Evolutionary conservation across 2,888 invertebrate species (phyloP).

Genomic region (Sisyra terminalis): DNA sequence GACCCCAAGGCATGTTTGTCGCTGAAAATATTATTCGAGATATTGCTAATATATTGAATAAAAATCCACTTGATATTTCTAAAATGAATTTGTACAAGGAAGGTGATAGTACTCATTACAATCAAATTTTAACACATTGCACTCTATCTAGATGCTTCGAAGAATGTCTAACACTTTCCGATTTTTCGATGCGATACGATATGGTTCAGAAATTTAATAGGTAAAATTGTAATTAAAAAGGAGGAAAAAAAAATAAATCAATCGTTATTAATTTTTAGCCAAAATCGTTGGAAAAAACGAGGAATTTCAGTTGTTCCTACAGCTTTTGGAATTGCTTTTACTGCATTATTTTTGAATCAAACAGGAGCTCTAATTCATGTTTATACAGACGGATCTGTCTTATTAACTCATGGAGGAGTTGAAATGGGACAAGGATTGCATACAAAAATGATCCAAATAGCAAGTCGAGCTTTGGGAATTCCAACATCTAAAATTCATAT

Average conservation of each 20-base stretch:
- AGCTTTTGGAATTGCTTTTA: constrained; percentile 73
- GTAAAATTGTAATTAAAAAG: too few species aligned
- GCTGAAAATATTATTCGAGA: constrained; percentile 64
- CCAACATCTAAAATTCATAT: constrained; percentile 60
- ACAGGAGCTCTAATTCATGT: constrained; percentile 74
- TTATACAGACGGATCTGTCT: constrained; percentile 78
- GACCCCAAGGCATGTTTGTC: constrained; percentile 79
- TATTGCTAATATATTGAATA: constrained; percentile 51
- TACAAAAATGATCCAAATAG: constrained; percentile 90
- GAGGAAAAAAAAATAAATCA: too few species aligned
- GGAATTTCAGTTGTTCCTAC: constrained; percentile 70
- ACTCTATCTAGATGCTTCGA: constrained; percentile 60
- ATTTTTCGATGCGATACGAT: constrained; percentile 38
- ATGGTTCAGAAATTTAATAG: constrained; percentile 54
- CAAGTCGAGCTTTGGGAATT: constrained; percentile 54
- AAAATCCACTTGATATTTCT: constrained; percentile 45
- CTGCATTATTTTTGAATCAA: constrained; percentile 61
- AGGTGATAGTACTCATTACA: constrained; percentile 62
- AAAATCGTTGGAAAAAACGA: constrained; percentile 72
- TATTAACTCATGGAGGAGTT: constrained; percentile 80
- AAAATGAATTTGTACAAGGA: constrained; percentile 64
- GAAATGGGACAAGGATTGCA: constrained; percentile 97
- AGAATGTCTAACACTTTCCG: constrained; percentile 53
- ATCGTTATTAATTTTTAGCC: constrained; percentile 27
- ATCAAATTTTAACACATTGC: constrained; percentile 54